Evolutionary conservation across 2,888 invertebrate species (phyloP), one percentile per base, ranked within the genome.

Genomic region (Tribolium freemani): DNA sequence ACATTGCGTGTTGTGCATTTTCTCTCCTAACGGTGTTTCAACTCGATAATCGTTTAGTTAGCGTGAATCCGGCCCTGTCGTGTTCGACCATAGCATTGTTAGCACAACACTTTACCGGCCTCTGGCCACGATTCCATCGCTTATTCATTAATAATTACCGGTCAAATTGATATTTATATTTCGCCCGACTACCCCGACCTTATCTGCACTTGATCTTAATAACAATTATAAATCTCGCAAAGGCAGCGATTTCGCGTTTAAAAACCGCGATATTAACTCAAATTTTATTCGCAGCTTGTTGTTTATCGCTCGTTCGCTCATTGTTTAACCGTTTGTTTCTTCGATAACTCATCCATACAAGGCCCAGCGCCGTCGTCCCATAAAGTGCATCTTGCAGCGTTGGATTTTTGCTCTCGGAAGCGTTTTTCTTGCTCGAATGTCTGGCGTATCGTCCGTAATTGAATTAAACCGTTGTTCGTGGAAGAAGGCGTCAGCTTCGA

Each of bases 41-140:
- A 9, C 8, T n/a, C 38, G 38, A 38, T 38, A 38, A 38, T 38
- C n/a, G 38, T 38, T 38, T n/a, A 38, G 38, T 38, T 38, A 38
- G 38, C 58, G 48, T 67, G 46, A 45, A 30, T 54, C 71, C 71
- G 67, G 26, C 60, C 67, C 72, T 72, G 72, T 45, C n/a, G 56
- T 51, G 50, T 45, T n/a, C 71, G 70, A 66, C 64, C 69, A 53
- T 71, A 74, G 74, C 79, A 81, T 83, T 84, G 83, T 84, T 84
- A 82, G 82, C 79, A 83, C 82, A 83, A 84, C 83, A 84, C 83
- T 84, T 84, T 82, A 82, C 82, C 78, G 79, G 81, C 83, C 84
- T 76, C 80, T 80, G 81, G 82, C 82, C 78, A 81, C 75, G 82
- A 83, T 83, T 78, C 76, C 81, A 81, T 84, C 83, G 82, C 80